Conservation (phyloP, 2,113 vertebrate genomes). For the Oceanodroma tethys region DNA sequence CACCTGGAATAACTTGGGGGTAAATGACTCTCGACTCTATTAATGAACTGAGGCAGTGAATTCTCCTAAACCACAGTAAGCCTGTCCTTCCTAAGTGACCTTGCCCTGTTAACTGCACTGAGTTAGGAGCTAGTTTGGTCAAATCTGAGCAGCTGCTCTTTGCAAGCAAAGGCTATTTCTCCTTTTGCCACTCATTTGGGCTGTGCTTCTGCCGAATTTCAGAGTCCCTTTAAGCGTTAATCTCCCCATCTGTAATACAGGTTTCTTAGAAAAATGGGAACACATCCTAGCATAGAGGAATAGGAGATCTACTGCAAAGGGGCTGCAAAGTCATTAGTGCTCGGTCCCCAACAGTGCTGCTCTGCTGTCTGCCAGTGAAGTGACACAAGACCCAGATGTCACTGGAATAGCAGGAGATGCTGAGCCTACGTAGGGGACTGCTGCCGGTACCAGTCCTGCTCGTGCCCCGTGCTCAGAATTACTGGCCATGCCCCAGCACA, state of each 20-base stretch:
- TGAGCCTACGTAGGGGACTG: background rate
- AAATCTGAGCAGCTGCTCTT: background rate
- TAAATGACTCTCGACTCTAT: fast-evolving
- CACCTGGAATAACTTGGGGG: background rate
- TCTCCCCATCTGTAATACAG: background rate
- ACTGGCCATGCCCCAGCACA: background rate
- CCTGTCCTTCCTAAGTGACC: background rate
- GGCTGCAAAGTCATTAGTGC: background rate
- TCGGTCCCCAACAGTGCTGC: background rate
- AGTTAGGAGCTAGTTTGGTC: background rate
- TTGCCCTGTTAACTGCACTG: background rate
- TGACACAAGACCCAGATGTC: background rate
- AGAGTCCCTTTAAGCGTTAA: background rate
- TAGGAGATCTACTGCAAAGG: background rate
- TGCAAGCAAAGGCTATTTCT: background rate
- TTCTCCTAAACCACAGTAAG: background rate
- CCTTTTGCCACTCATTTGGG: background rate
- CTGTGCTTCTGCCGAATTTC: background rate
- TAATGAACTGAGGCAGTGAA: background rate
- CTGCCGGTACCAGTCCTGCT: background rate
- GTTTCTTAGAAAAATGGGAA: background rate
- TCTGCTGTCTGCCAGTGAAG: background rate
- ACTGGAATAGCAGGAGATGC: background rate
- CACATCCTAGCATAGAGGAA: background rate
- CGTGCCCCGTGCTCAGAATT: fast-evolving